These are phyloP conservation scores for Chironomus tentans DNA, from an alignment of 2,888 invertebrate species.

Conservation along the genomic window DNA sequence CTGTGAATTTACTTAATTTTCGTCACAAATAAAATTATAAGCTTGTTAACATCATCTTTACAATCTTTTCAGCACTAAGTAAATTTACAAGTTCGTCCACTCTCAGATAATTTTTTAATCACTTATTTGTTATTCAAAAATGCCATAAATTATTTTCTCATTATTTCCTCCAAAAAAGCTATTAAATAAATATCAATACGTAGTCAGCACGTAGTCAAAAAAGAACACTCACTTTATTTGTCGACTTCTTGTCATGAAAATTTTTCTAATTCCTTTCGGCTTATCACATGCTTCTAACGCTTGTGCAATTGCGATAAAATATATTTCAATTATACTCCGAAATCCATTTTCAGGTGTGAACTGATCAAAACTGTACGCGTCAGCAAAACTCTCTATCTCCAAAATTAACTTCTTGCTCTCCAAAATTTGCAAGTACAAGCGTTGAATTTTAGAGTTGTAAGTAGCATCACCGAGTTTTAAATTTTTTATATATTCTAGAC, in stretches of 20 bases:
- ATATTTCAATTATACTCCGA: constrained; percentile 73
- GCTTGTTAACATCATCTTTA: too few species aligned
- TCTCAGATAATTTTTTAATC: not conserved
- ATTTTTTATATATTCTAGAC: not conserved
- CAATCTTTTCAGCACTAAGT: too few species aligned
- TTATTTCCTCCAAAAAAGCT: too few species aligned
- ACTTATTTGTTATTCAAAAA: not conserved
- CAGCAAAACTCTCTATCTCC: constrained; percentile 58
- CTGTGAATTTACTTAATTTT: too few species aligned
- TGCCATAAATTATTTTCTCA: too few species aligned
- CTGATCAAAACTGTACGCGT: constrained; percentile 72
- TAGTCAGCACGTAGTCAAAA: too few species aligned
- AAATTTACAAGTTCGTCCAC: too few species aligned
- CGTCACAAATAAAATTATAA: too few species aligned
- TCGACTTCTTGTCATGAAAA: not conserved
- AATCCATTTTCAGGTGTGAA: constrained; percentile 87
- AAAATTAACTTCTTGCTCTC: constrained; percentile 48
- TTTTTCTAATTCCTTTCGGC: not conserved
- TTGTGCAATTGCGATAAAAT: constrained; percentile 54
- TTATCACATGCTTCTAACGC: not conserved
- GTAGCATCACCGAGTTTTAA: not conserved
- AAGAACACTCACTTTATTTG: not conserved
- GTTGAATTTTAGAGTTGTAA: not conserved
- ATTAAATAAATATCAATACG: too few species aligned
- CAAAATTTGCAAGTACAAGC: not conserved